Evolutionary conservation across 1,140 invertebrate species (phyloP), one percentile per base, ranked within the genome.

Genomic region (Diabrotica undecimpunctata): DNA sequence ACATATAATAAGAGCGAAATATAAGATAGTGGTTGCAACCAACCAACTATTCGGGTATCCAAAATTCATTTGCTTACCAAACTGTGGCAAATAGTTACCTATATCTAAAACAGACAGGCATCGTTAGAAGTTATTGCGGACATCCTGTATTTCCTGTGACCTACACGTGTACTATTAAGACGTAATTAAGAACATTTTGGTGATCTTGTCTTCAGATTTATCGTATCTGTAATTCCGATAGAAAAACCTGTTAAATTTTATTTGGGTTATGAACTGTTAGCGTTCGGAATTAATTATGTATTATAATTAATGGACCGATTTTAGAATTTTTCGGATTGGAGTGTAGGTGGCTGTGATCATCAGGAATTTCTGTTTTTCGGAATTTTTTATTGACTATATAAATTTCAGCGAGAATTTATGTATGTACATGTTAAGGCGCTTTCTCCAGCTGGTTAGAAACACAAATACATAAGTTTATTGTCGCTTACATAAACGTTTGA

Each of bases 251-350:
- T 46, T 46, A 46, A 10, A 46, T 46, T 46, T 46, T 46, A 46
- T 46, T 46, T 46, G 41, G 41, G 41, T 46, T 46, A n/a, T 46
- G 41, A 46, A 46, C 41, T 46, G n/a, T n/a, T 46, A 46, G 41
- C 25, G 25, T 25, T 25, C 4, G n/a, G 41, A 46, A n/a, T 46
- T 8, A 2, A 4, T 46, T 46, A 46, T 10, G 8, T 46, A 46
- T 46, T n/a, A 46, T 46, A 46, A 46, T 46, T 8, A 46, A n/a
- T n/a, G n/a, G 41, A 46, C 8, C n/a, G n/a, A 46, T 46, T 46
- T 46, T 6, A 46, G n/a, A 46, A 8, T 10, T 46, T 25, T 25
- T 25, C 25, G 25, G 41, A 46, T 10, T 46, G 8, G 41, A 46
- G 41, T 46, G 41, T 46, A 46, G 41, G 41, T 46, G 41, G 41